Conservation (phyloP, 2,888 invertebrate genomes). For the Lysandra coridon region DNA sequence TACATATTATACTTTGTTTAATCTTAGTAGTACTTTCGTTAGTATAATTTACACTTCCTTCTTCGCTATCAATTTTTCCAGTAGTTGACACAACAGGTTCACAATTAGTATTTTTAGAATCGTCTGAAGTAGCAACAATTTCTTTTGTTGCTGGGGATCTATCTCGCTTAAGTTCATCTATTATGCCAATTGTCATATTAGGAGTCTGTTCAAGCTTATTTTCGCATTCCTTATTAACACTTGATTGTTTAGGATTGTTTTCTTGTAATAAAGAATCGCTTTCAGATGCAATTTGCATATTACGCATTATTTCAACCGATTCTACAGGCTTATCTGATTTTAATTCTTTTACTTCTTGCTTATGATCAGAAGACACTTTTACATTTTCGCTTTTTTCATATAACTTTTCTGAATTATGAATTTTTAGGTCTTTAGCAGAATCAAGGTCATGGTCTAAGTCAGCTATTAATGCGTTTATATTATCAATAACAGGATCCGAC, state of each 20-base stretch:
- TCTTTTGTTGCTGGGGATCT: neutral
- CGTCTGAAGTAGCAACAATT: neutral
- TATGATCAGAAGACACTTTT: neutral
- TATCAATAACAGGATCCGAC: constrained; percentile 60
- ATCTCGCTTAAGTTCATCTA: neutral
- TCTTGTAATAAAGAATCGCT: neutral
- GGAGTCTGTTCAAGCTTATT: neutral
- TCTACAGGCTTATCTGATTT: neutral
- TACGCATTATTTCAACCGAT: neutral
- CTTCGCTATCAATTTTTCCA: constrained; percentile 40
- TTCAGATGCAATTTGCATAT: neutral
- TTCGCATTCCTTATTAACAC: neutral
- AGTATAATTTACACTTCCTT: neutral
- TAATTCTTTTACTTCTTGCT: constrained; percentile 4
- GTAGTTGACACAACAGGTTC: constrained; percentile 60
- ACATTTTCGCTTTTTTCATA: neutral
- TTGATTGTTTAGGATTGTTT: neutral
- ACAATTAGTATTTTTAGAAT: constrained; percentile 35
- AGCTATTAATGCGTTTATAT: constrained; percentile 66
- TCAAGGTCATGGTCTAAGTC: constrained; percentile 61
- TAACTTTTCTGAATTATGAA: neutral
- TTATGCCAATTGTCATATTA: neutral
- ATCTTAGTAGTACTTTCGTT: neutral
- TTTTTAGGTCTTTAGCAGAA: constrained; percentile 51
- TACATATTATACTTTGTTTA: neutral